Base-by-base conservation (phyloP, 2,113 vertebrate genomes). In the Lepidiolamprologus cunningtoni region DNA sequence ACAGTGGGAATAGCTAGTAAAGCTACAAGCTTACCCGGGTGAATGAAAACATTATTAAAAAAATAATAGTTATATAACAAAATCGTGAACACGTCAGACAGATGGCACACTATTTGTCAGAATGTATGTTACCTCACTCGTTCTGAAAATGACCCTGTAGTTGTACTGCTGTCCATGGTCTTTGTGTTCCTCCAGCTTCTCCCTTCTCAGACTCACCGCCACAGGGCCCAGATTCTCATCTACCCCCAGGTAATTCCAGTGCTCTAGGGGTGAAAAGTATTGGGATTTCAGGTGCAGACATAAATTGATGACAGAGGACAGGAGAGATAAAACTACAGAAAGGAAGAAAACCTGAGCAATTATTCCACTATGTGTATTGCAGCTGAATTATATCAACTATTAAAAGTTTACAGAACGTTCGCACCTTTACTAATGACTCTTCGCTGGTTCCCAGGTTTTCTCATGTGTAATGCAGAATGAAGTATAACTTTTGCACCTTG, bases 241-340 rank as follows among this genome's bases (percentile, higher is more conserved):
- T 23, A 98, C 97, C 9, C 99, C 99, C 94, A 99, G 97, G 94
- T 99, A 99, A 95, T 99, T 99, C 98, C 98, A 99, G 95, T 99
- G 98, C 95, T 99, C 98, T 99, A 96, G 80, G 50, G 50, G 58
- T n/a, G 37, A 37, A 86, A 73, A 57, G 17, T n/a, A 53, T 52
- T 3, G 21, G 7, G n/a, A 79, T 73, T 81, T 52, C 10, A 81
- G 8, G 14, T 8, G 54, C 12, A 33, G 14, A 42, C 23, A 82
- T 40, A 55, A 53, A 84, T 16, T n/a, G 16, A 83, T 11, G 8
- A 82, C 9, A 66, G 19, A 10, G 45, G 19, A 68, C 12, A 61
- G 14, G 80, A 10, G 80, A 40, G 13, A 52, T 7, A 14, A 50
- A 35, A 54, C 33, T 9, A 50, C 31, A 31, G 16, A 73, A 54